A percentile compares a stretch with the other conserved stretches of the same genome.
Conservation (phyloP, 2,113 vertebrate genomes). For the Pterocles orientalis region DNA sequence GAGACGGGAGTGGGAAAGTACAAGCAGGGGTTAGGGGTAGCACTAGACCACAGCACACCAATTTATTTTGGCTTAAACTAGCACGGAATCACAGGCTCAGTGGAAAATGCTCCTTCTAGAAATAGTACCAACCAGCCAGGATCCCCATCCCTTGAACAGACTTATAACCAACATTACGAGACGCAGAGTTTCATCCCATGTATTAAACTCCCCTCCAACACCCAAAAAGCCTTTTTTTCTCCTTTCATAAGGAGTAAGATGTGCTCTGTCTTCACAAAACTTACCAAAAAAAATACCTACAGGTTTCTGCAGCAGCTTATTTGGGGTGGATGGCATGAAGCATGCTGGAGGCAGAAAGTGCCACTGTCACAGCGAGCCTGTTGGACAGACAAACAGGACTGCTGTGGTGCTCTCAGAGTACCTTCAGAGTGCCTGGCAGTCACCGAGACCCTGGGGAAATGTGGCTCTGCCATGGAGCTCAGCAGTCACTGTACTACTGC, state of each 20-base stretch:
- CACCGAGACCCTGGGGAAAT: background rate
- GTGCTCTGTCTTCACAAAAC: background rate
- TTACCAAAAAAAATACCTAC: background rate
- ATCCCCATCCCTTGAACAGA: background rate
- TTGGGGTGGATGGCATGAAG: background rate
- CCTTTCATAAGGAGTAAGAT: background rate
- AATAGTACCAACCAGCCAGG: background rate
- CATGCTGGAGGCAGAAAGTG: background rate
- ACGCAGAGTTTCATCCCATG: background rate
- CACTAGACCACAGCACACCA: background rate
- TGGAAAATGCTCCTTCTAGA: constrained; percentile 31
- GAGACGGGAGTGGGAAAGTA: background rate
- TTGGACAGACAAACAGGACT: background rate
- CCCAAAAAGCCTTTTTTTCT: background rate
- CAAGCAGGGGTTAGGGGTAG: background rate
- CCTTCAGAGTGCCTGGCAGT: background rate
- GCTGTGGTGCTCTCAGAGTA: background rate
- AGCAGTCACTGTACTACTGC: background rate
- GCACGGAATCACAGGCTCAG: constrained; percentile 12
- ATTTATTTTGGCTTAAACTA: constrained; percentile 31
- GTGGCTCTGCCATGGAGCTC: background rate
- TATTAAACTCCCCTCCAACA: background rate
- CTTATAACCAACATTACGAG: background rate
- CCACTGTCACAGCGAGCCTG: accelerated
- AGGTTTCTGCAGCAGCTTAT: background rate